A percentile compares a stretch with the other conserved stretches of the same genome.
phyloP scores from a whole-genome alignment of 2,797 vertebrate genomes.

The Hipposideros larvatus region DNA sequence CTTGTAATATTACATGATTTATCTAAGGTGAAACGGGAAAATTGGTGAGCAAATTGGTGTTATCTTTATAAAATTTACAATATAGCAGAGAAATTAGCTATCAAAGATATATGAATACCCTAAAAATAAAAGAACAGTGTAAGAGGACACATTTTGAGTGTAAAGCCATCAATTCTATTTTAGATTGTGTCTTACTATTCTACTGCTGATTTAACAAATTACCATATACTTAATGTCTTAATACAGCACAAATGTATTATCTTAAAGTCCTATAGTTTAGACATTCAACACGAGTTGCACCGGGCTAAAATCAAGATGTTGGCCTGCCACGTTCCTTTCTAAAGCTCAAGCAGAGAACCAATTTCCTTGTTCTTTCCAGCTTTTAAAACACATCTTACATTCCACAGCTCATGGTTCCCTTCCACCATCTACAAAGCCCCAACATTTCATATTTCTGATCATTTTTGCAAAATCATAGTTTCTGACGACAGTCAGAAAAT shows the following conservation, averaged over 20 bases:
- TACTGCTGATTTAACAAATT: background rate
- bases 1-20: background rate
- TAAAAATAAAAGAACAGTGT: background rate
- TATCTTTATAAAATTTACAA: background rate
- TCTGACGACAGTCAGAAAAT: background rate
- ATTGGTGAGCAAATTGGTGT: background rate
- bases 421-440: background rate
- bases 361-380: background rate
- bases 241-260: background rate
- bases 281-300: background rate
- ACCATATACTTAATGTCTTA: background rate
- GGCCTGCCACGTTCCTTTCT: background rate
- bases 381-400: background rate
- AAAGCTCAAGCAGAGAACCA: background rate
- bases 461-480: background rate
- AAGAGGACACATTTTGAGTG: background rate
- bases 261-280: background rate
- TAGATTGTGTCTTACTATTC: background rate
- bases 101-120: background rate
- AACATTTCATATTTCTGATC: background rate
- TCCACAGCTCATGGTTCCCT: background rate
- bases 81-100: background rate
- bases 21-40: background rate
- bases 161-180: background rate
- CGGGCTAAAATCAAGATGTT: background rate